Percentiles rank a stretch among this genome's conserved stretches.
Evolutionary conservation across 2,113 vertebrate species (phyloP).

Genomic region (Leucoraja erinaceus): DNA sequence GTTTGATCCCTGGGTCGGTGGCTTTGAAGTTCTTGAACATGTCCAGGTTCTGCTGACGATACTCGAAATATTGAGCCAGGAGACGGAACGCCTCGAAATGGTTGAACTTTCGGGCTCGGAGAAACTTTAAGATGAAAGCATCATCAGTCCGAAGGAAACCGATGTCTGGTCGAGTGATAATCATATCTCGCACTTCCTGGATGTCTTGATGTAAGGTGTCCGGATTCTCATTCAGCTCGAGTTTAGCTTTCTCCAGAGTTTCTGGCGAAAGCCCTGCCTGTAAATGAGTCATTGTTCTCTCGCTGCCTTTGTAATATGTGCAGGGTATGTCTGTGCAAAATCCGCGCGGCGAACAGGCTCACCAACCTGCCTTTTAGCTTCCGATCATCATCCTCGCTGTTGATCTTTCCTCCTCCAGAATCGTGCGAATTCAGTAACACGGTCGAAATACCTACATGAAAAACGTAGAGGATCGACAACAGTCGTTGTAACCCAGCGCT

Average conservation of each 20-base stretch:
- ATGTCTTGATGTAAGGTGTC: conserved; percentile 97
- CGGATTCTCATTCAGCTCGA: conserved; percentile 93
- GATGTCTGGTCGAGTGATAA: conserved; percentile 95
- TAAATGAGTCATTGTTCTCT: conserved; percentile 81
- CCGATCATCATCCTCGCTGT: neutral
- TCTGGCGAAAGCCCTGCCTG: conserved; percentile 94
- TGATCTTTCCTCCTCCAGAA: neutral
- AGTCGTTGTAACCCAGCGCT: neutral
- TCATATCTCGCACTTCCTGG: conserved; percentile 98
- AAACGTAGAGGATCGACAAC: neutral
- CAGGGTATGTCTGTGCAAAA: neutral
- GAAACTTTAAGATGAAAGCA: conserved; percentile 89
- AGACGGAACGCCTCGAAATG: conserved; percentile 96
- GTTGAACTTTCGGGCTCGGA: conserved; percentile 93
- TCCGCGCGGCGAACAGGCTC: neutral
- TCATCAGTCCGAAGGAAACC: conserved; percentile 97
- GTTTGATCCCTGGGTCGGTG: conserved; percentile 94
- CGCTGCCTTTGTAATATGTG: neutral
- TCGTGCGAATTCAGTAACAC: neutral
- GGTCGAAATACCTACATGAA: neutral
- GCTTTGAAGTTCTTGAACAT: conserved; percentile 99
- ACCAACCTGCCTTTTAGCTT: conserved; percentile 4
- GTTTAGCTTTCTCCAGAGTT: conserved; percentile 94
- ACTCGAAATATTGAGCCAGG: conserved; percentile 95
- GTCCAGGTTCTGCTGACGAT: conserved; percentile 95